Percentiles rank a stretch among this genome's conserved stretches.
phyloP scores from a whole-genome alignment of 2,113 vertebrate species.

The Aldabrachelys gigantea region DNA sequence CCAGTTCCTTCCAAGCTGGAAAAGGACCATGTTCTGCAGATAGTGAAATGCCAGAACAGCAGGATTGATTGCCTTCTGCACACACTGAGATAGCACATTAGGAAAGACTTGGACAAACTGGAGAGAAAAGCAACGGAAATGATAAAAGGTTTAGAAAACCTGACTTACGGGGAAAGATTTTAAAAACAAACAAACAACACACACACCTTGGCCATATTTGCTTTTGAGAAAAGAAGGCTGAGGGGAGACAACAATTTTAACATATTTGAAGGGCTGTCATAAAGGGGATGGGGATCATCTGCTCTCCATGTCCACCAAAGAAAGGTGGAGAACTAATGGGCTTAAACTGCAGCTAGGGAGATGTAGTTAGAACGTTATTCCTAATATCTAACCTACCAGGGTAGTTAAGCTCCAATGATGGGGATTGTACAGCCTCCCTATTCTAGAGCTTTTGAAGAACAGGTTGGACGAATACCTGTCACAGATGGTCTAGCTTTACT shows the following conservation, averaged over 20 bases:
- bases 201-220: neutral
- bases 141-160: neutral
- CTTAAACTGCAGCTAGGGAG: neutral
- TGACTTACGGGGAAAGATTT: neutral
- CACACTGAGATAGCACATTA: neutral
- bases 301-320: neutral
- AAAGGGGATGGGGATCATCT: neutral
- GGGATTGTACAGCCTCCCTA: no score
- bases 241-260: neutral
- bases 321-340: neutral
- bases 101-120: neutral
- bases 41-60: neutral
- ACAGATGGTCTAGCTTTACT: neutral
- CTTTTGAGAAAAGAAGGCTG: neutral
- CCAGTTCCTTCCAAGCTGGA: neutral
- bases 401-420: no score
- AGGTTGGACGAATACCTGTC: neutral
- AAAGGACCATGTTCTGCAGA: neutral
- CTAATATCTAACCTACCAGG: neutral
- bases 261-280: neutral
- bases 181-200: neutral
- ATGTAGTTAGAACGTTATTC: neutral
- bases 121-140: no score
- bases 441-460: no score
- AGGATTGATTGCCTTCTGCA: neutral